Percentiles rank a stretch among this genome's conserved stretches.
phyloP scores from a whole-genome alignment of 2,888 invertebrate genomes.

The Heliconius ethilla region DNA sequence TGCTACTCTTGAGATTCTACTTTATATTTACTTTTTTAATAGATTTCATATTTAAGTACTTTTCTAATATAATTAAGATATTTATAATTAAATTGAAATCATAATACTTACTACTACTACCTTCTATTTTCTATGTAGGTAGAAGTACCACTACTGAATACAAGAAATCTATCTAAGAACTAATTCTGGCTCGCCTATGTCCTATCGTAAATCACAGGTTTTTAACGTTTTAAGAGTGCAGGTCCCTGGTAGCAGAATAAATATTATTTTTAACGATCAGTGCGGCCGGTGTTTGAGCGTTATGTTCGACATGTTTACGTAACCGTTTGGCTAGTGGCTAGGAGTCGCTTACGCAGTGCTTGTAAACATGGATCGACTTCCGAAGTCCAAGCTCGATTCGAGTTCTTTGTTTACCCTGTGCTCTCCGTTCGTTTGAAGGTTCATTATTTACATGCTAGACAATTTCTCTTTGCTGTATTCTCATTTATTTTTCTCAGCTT shows the following conservation, averaged over 20 bases:
- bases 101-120: too few species aligned
- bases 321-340: slow-evolving; percentile 72
- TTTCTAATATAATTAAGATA: not conserved
- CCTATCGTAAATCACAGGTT: slow-evolving; percentile 46
- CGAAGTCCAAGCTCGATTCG: slow-evolving; percentile 61
- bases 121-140: too few species aligned
- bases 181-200: slow-evolving; percentile 19
- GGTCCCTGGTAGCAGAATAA: slow-evolving; percentile 65
- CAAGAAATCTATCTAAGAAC: not conserved
- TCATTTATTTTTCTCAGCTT: not conserved
- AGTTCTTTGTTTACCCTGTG: slow-evolving; percentile 59
- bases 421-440: slow-evolving; percentile 54
- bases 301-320: slow-evolving; percentile 61
- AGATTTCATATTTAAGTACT: not conserved
- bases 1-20: too few species aligned
- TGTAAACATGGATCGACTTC: slow-evolving; percentile 62
- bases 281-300: slow-evolving; percentile 70
- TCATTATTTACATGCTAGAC: slow-evolving; percentile 53
- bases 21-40: not conserved
- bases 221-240: slow-evolving; percentile 39
- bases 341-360: slow-evolving; percentile 53
- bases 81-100: too few species aligned
- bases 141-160: too few species aligned
- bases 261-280: slow-evolving; percentile 80
- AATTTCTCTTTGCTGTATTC: slow-evolving; percentile 43